Evolutionary conservation across 1,140 invertebrate genomes (phyloP), one percentile per base, ranked within the genome.

Genomic region (Pseudomyrmex sp.): DNA sequence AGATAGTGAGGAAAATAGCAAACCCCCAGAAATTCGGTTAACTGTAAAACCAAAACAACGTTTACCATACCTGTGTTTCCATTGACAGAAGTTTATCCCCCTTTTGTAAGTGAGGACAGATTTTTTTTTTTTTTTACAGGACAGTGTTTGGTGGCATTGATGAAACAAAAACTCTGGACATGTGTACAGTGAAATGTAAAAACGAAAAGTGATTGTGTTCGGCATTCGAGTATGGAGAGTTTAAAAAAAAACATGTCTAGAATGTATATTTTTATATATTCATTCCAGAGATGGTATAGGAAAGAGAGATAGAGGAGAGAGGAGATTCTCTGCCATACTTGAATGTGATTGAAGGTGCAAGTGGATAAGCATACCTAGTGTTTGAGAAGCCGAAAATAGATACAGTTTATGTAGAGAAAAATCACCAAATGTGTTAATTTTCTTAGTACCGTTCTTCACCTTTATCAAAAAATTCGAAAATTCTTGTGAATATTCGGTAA

Each of bases 101-200:
- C 76, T 63, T 82, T 35, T 35, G 5, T 84, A 52, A 85, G 72
- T 88, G 80, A 86, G 82, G 72, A 84, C 66, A 44, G 75, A 75
- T 86, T 84, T 84, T 84, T 79, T 35, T 35, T 35, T 35, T 35
- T 35, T 35, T 75, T 79, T 63, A 88, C 90, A 89, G 84, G 90
- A 92, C 90, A 92, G 92, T 93, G 92, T 89, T 90, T 90, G 87
- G 91, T 93, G 87, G 86, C 88, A 89, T 80, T 85, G 86, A 83
- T 82, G 85, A 79, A 90, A 80, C 77, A 80, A 85, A 88, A 84
- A 85, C 86, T 87, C 58, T 72, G 72, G 89, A 88, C 89, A 88
- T 91, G 93, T 94, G 93, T 94, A 92, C 88, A 94, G 93, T 94
- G 93, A 93, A 86, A 87, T 94, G 93, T 94, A 93, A 86, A 90